phyloP scores from a whole-genome alignment of 2,113 vertebrate species.

The Corythornis vintsioides region DNA sequence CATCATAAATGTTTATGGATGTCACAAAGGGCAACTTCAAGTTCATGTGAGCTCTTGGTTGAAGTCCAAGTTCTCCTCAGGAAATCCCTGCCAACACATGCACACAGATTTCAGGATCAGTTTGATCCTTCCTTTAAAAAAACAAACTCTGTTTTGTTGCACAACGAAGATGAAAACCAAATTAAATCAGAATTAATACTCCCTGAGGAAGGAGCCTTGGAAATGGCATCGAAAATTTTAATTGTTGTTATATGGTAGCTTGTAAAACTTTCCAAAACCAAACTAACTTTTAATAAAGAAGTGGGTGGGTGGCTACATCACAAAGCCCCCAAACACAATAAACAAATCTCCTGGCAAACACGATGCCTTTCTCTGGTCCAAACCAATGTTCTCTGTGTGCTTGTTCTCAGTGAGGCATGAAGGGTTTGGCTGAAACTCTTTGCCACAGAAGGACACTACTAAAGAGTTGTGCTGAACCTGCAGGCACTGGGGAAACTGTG shows the following conservation, averaged over 20 bases:
- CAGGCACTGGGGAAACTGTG: not conserved
- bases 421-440: not conserved
- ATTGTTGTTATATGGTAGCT: not conserved
- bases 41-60: constrained; percentile 32
- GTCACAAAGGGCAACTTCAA: constrained; percentile 29
- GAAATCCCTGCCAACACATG: constrained; percentile 33
- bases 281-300: constrained; percentile 4
- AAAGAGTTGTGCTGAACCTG: not conserved
- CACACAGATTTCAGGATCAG: not conserved
- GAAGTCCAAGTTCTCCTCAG: constrained; percentile 11
- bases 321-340: constrained; percentile 18
- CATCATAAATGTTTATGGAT: constrained; percentile 38
- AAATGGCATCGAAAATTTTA: not conserved
- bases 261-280: constrained; percentile 19
- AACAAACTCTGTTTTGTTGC: constrained; percentile 16
- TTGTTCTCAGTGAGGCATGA: not conserved
- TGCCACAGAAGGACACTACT: not conserved
- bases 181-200: constrained; percentile 19
- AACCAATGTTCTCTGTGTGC: constrained; percentile 7
- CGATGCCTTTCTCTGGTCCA: not conserved
- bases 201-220: not conserved
- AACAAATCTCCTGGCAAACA: constrained; percentile 24
- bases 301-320: not conserved
- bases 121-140: constrained; percentile 46
- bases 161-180: constrained; percentile 46